Evolutionary conservation across 2,888 invertebrate species (phyloP).

Genomic region (Megamerina dolium): DNA sequence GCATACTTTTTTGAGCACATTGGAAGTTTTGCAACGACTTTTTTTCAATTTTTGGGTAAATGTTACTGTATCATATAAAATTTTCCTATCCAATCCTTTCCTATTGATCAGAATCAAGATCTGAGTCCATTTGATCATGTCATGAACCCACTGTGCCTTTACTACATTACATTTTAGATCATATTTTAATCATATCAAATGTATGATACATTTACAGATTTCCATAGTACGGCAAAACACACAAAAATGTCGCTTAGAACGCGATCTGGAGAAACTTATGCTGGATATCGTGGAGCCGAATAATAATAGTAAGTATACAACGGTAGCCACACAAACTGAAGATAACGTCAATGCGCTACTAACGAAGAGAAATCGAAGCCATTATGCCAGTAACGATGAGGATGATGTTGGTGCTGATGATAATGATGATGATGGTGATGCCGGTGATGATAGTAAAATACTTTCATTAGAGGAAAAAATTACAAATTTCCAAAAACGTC

Average conservation of each 20-base stretch:
- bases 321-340: slow-evolving; percentile 24
- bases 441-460: slow-evolving; percentile 6
- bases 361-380: too few relatives aligned
- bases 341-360: background rate
- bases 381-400: too few relatives aligned
- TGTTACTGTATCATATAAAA: slow-evolving; percentile 1
- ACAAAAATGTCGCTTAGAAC: slow-evolving; percentile 31
- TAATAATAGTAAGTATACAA: slow-evolving; percentile 4
- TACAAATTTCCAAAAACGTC: slow-evolving; percentile 35
- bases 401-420: too few relatives aligned
- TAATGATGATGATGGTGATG: background rate
- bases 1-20: too few relatives aligned
- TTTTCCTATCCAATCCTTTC: background rate
- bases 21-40: background rate
- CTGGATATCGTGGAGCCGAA: slow-evolving; percentile 13
- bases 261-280: slow-evolving; percentile 26
- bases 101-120: too few relatives aligned
- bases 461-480: slow-evolving; percentile 34
- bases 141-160: too few relatives aligned
- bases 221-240: slow-evolving; percentile 35
- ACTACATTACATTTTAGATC: too few relatives aligned
- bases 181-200: too few relatives aligned
- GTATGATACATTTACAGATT: slow-evolving; percentile 35
- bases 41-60: background rate
- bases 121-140: too few relatives aligned